These are phyloP conservation scores for Alexandromys fortis DNA, from an alignment of 2,113 vertebrate genomes.

Conservation along the genomic window DNA sequence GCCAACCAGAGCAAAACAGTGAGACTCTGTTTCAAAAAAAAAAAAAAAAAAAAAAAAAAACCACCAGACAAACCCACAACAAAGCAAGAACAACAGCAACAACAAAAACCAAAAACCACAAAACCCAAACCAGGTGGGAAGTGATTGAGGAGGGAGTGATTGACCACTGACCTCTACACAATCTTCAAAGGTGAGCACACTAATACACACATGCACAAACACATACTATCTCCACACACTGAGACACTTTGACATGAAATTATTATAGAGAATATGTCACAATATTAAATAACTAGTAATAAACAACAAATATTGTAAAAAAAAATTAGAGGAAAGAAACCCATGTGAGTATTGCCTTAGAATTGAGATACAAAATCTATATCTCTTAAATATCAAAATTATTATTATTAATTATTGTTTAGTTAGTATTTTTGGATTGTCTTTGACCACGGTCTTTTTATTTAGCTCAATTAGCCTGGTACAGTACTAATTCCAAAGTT, in stretches of 20 bases:
- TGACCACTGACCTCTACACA: not conserved
- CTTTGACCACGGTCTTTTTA: not conserved
- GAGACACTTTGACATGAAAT: conserved; percentile 4
- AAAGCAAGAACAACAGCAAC: not conserved
- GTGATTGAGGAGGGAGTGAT: not conserved
- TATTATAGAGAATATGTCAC: not conserved
- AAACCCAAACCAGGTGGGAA: not conserved
- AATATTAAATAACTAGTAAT: not conserved
- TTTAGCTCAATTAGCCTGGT: not conserved
- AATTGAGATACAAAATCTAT: conserved; percentile 12
- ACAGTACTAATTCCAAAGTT: not conserved
- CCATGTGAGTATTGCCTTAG: not conserved
- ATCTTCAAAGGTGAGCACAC: not conserved
- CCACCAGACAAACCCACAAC: not conserved
- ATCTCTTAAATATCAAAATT: not conserved
- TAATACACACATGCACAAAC: too few relatives aligned
- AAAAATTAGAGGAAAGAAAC: conserved; percentile 27
- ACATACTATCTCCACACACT: not conserved
- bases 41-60: not conserved
- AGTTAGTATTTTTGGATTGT: not conserved
- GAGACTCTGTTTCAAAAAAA: not conserved
- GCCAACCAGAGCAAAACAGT: not conserved
- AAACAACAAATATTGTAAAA: conserved; percentile 48
- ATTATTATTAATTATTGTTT: not conserved
- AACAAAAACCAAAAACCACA: not conserved